Conservation (phyloP, 2,797 vertebrate genomes). For the Furcifer pardalis region DNA sequence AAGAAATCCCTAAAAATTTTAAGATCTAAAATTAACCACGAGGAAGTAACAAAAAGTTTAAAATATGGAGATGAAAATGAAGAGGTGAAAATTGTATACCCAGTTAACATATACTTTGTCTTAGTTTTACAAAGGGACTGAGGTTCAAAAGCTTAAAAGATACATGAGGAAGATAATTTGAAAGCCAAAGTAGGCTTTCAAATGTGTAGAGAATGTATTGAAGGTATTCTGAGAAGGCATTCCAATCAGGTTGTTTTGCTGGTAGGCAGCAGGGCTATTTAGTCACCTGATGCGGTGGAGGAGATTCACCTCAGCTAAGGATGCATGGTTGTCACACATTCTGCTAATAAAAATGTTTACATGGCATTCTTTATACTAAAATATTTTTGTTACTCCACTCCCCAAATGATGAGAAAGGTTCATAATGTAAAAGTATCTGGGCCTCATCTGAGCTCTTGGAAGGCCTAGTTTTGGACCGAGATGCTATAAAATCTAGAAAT, state of each 20-base stretch:
- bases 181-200: background rate
- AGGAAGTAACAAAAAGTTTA: background rate
- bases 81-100: background rate
- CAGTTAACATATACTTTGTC: background rate
- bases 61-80: background rate
- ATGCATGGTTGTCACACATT: no score
- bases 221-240: no score
- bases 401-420: no score
- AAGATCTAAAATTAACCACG: slow-evolving; percentile 8
- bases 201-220: no score
- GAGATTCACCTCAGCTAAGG: no score
- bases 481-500: background rate
- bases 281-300: no score
- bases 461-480: background rate
- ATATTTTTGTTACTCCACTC: no score
- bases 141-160: background rate
- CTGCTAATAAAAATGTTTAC: no score
- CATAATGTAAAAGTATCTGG: background rate
- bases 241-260: no score
- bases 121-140: background rate
- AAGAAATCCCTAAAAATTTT: background rate
- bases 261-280: no score
- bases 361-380: no score
- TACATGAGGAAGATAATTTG: background rate
- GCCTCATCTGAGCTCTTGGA: background rate